A percentile compares a stretch with the other conserved stretches of the same genome.
phyloP scores from a whole-genome alignment of 2,888 invertebrate genomes.

The Acholoe squamosa region DNA sequence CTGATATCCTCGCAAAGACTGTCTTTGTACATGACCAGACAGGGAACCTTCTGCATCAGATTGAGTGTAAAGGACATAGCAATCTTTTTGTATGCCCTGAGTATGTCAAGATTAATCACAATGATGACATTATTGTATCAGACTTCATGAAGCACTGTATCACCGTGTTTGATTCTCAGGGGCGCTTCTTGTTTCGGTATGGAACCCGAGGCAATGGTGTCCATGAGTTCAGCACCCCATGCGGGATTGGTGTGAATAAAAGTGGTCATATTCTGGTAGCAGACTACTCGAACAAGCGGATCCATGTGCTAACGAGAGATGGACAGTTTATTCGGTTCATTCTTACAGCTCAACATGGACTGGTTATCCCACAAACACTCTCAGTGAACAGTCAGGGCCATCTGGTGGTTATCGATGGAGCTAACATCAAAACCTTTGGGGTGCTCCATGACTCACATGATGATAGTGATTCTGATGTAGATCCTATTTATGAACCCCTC shows the following conservation, averaged over 20 bases:
- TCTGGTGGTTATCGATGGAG: constrained; percentile 68
- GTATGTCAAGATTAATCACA: constrained; percentile 76
- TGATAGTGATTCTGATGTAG: background rate
- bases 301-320: constrained; percentile 62
- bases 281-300: constrained; percentile 67
- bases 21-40: constrained; percentile 76
- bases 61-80: constrained; percentile 72
- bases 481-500: constrained; percentile 43
- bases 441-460: background rate
- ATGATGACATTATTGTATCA: constrained; percentile 78
- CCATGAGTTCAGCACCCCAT: constrained; percentile 77
- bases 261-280: constrained; percentile 66
- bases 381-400: constrained; percentile 64
- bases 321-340: constrained; percentile 65
- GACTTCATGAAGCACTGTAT: constrained; percentile 80
- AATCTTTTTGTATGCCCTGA: constrained; percentile 78
- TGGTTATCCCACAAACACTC: constrained; percentile 65
- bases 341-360: constrained; percentile 36
- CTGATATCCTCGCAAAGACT: constrained; percentile 76
- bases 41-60: constrained; percentile 73
- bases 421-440: constrained; percentile 65
- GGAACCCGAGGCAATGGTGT: constrained; percentile 76
- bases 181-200: constrained; percentile 74
- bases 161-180: constrained; percentile 74
- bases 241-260: constrained; percentile 77